phyloP scores from a whole-genome alignment of 2,113 vertebrate genomes.

The Struthio camelus region DNA sequence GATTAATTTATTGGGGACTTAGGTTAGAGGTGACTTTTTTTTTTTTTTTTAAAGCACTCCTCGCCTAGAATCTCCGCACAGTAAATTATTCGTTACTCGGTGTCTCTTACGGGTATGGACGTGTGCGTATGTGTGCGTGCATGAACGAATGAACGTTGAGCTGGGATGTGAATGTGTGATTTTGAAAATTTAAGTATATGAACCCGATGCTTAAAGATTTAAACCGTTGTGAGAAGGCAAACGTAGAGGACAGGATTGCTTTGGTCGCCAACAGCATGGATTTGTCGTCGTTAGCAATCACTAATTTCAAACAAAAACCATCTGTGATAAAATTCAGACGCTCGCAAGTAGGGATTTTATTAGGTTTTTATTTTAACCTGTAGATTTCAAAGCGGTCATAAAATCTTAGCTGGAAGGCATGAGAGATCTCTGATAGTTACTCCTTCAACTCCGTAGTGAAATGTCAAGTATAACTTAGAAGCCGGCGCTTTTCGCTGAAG shows the following conservation, averaged over 20 bases:
- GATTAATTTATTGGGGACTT: neutral
- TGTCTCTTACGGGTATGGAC: rapidly evolving
- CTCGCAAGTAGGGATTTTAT: neutral
- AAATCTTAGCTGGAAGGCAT: neutral
- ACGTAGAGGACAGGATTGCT: neutral
- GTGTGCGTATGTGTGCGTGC: too few relatives aligned
- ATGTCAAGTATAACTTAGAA: conserved; percentile 9
- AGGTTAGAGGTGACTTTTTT: neutral
- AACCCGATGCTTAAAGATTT: neutral
- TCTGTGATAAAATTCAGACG: neutral
- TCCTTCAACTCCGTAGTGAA: neutral
- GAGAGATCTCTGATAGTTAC: neutral
- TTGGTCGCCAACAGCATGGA: neutral
- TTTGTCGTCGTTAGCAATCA: neutral
- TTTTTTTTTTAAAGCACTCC: neutral
- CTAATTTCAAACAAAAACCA: neutral
- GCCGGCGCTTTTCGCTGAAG: neutral
- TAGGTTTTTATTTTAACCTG: neutral
- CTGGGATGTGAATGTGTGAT: neutral
- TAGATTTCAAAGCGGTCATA: neutral
- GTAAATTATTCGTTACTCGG: rapidly evolving
- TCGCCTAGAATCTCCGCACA: too few relatives aligned
- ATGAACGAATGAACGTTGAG: neutral
- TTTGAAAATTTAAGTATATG: neutral
- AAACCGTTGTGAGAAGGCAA: neutral